Percentiles rank a stretch among this genome's conserved stretches.
Conservation (phyloP, 2,888 invertebrate genomes). For the Agrilus biguttatus region DNA sequence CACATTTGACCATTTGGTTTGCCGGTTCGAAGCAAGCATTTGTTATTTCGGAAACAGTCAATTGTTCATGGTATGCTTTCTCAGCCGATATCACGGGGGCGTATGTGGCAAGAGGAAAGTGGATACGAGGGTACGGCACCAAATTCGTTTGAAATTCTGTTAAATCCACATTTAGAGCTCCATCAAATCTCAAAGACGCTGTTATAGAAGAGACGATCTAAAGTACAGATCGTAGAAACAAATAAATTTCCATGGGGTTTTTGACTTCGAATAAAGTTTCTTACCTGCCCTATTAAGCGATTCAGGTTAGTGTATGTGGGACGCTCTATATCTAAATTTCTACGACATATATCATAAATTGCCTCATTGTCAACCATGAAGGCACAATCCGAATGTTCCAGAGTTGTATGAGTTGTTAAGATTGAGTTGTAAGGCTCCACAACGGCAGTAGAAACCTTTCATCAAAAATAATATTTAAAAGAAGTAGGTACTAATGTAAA, state of each 20-base stretch:
- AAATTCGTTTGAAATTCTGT: conserved; percentile 89
- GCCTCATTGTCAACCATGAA: conserved; percentile 89
- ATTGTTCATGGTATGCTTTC: conserved; percentile 85
- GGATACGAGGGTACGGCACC: conserved; percentile 90
- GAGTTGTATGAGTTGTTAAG: conserved; percentile 80
- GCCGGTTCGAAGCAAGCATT: conserved; percentile 92
- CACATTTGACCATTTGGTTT: conserved; percentile 88
- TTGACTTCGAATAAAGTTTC: not conserved
- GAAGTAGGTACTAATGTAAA: not conserved
- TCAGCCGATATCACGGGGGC: conserved; percentile 87
- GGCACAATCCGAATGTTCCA: conserved; percentile 77
- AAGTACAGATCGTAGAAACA: conserved; percentile 11
- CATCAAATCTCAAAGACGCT: conserved; percentile 82
- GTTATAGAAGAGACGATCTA: conserved; percentile 89
- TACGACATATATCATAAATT: conserved; percentile 77
- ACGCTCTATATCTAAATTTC: conserved; percentile 73
- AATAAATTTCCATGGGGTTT: not conserved
- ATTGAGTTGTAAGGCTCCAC: conserved; percentile 89
- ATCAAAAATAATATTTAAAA: not conserved
- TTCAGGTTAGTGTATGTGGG: conserved; percentile 80
- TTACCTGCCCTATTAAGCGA: conserved; percentile 62
- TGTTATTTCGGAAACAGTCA: conserved; percentile 84
- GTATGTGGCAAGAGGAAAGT: conserved; percentile 85
- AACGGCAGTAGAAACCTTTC: conserved; percentile 61
- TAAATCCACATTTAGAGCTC: conserved; percentile 83